These are phyloP conservation scores for Coregonus sp. DNA, from an alignment of 2,797 vertebrate genomes.

Conservation along the genomic window DNA sequence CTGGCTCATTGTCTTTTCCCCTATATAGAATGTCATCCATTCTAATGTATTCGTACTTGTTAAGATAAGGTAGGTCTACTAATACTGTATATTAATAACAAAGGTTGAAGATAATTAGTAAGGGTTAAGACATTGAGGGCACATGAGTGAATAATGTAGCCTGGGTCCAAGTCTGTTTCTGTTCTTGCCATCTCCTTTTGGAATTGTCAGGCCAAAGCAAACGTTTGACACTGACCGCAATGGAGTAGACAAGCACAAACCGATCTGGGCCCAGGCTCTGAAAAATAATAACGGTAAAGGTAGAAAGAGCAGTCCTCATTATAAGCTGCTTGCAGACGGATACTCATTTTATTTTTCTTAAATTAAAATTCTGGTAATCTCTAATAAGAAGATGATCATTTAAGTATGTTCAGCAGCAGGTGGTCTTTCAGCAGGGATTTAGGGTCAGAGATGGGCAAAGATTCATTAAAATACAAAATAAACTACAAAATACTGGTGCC, in stretches of 20 bases:
- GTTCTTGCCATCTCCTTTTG: neutral
- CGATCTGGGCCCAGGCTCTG: neutral
- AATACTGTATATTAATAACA: neutral
- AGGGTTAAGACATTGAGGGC: neutral
- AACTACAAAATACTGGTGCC: too few relatives aligned
- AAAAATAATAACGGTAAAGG: neutral
- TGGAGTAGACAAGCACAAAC: neutral
- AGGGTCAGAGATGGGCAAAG: too few relatives aligned
- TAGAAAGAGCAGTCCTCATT: neutral
- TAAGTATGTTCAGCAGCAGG: neutral
- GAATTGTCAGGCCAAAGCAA: neutral
- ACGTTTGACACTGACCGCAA: neutral
- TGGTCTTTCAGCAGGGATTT: too few relatives aligned
- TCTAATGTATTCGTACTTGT: neutral
- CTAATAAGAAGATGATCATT: neutral
- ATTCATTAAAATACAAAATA: too few relatives aligned
- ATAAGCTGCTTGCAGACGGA: too few relatives aligned
- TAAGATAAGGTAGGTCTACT: neutral
- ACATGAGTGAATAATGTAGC: neutral
- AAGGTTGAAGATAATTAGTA: conserved; percentile 34
- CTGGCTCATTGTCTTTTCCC: conserved; percentile 38
- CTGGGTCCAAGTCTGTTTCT: neutral
- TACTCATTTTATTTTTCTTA: neutral
- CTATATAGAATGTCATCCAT: neutral
- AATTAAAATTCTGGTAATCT: neutral